Evolutionary conservation across 2,797 vertebrate genomes (phyloP), one percentile per base, ranked within the genome.

Genomic region (Peromyscus attwateri): DNA sequence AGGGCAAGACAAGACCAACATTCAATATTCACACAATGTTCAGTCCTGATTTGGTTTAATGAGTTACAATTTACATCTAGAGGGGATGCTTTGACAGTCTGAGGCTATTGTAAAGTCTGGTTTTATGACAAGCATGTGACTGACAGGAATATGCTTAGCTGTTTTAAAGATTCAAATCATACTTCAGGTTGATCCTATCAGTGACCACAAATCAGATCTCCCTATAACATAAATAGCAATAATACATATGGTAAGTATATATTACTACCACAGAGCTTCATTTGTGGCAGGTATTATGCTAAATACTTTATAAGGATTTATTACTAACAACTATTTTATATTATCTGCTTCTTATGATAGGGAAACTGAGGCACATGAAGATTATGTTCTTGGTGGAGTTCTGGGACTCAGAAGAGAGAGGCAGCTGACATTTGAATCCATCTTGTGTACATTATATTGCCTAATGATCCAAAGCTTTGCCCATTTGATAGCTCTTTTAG

Each of bases 361-460:
- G 34, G 83, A 96, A 96, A 81, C 52, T 43, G 31, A 97, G 77
- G 55, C 10, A 14, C 82, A 66, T 91, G 25, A 14, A 43, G 29
- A 80, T 83, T 77, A 68, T 79, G 21, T 79, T 75, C 7, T 46
- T 93, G 29, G 70, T 43, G 23, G 87, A 79, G 16, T n/a, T 92
- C 64, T 84, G 37, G 23, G 93, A 8, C 64, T 85, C 31, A 1
- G 55, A 89, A 71, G 21, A 64, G 29, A 88, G 55, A 85, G 10
- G 11, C 6, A 96, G 64, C 43, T 82, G 64, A 60, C 64, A 55
- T 75, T 79, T 92, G 23, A 93, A 87, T 73, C 31, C 8, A 87
- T 52, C 10, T 82, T 23, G 13, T 77, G 21, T 82, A 64, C 27
- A 57, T 90, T 75, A 49, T 19, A 64, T 25, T 83, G 27, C 14